Conservation (phyloP, 2,113 vertebrate species). For the Pachycephala philippinensis region DNA sequence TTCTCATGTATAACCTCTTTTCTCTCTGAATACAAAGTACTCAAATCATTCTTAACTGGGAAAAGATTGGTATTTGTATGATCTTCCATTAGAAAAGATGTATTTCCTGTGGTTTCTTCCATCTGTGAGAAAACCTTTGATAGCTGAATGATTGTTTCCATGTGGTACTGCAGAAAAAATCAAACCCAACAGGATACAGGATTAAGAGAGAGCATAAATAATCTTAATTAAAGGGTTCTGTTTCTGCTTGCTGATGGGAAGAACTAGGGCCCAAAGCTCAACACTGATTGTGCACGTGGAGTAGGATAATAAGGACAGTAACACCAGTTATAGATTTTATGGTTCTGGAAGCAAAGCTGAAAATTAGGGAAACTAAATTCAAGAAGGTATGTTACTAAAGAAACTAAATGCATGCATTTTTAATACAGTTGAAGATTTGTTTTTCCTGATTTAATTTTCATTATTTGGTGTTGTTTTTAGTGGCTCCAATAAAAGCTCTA, state of each 20-base stretch:
- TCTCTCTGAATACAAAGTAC: neutral
- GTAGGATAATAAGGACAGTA: neutral
- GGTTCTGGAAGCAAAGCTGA: neutral
- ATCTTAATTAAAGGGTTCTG: neutral
- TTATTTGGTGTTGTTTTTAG: conserved; percentile 69
- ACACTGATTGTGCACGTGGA: neutral
- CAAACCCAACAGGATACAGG: neutral
- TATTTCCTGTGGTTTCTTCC: neutral
- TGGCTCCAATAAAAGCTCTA: conserved; percentile 97
- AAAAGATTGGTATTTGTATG: neutral
- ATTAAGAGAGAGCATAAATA: neutral
- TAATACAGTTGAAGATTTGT: neutral
- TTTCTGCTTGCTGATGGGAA: neutral
- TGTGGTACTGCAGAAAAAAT: neutral
- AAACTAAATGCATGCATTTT: neutral
- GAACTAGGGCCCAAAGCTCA: neutral
- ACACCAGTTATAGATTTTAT: neutral
- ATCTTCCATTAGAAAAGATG: neutral
- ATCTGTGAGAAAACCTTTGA: neutral
- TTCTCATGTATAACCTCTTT: neutral
- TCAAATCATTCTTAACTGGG: neutral
- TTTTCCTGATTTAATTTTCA: neutral
- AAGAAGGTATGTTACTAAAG: neutral
- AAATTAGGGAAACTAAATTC: neutral
- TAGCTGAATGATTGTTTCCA: neutral